Base-by-base conservation (phyloP, 2,888 invertebrate species). In the Platycheirus albimanus region DNA sequence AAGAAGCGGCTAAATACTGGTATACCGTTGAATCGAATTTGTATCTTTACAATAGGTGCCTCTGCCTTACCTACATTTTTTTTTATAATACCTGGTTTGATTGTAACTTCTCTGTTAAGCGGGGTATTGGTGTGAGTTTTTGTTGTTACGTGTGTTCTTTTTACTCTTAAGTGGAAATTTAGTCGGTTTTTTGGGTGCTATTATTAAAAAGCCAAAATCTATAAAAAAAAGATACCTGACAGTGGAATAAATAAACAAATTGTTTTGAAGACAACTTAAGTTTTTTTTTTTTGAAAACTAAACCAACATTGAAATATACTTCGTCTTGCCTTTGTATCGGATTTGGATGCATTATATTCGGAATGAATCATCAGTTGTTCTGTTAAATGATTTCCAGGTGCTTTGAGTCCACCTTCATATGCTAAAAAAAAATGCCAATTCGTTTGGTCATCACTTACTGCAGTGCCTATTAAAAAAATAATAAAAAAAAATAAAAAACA, bases 371-470 rank as follows among this genome's bases (percentile, higher is more conserved):
- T 72, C 81, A 45, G 7, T 43, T 56, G 7, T 43, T 56, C 33
- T 24, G 45, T 51, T 30, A 20, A 49, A 41, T 30, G 47, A 63
- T 81, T 71, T 67, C 72, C 81, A 76, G 76, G 70, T 81, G 81
- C 33, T 58, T 52, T 11, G 20, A 58, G 64, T 33, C 67, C 64
- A 80, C 70, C 58, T 80, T 70, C 64, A 43, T 58, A 47, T 49
- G 61, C 38, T 10, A 41, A 58, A n/a, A 10, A 33, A 58, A 66
- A 72, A 78, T 78, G 66, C 78, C 78, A 78, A 78, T 78, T 56
- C 66, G 78, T 38, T 83, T 78, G 78, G 67, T 83, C 83, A 83
- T 78, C 83, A 56, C 15, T 36, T 41, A 56, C 13, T 36, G 49
- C 47, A 30, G 71, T 49, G 52, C 13, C 45, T 47, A 52, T 13